phyloP scores from a whole-genome alignment of 2,797 vertebrate species.

The Hydrocynus forskahlii region DNA sequence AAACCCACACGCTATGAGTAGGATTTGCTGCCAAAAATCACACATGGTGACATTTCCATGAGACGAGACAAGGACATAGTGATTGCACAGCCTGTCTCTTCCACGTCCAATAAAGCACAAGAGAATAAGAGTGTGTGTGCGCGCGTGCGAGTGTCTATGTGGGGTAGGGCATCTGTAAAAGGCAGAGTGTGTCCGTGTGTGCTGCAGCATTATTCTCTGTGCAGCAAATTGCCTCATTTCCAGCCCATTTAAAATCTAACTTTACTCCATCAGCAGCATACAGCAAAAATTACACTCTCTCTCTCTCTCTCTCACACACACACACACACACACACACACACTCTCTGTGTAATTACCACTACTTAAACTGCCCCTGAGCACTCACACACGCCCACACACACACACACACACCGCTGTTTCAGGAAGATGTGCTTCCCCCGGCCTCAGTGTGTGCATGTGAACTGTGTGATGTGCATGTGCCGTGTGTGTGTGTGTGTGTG shows the following conservation, averaged over 20 bases:
- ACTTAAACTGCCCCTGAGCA: slow-evolving; percentile 23
- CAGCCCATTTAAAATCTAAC: slow-evolving; percentile 69
- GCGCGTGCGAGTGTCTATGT: slow-evolving; percentile 7
- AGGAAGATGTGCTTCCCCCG: neutral
- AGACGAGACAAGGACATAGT: slow-evolving; percentile 56
- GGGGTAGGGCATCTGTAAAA: slow-evolving; percentile 10
- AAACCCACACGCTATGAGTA: neutral
- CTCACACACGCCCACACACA: slow-evolving; percentile 22
- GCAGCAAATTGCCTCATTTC: slow-evolving; percentile 74
- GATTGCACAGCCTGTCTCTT: slow-evolving; percentile 44
- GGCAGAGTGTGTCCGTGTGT: slow-evolving; percentile 23
- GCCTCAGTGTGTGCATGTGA: neutral
- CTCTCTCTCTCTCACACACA: slow-evolving; percentile 34
- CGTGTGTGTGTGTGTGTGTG: too few species aligned
- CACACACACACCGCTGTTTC: slow-evolving; percentile 11
- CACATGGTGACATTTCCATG: slow-evolving; percentile 55
- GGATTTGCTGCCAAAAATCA: slow-evolving; percentile 22
- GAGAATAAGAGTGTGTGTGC: neutral
- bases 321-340: slow-evolving; percentile 43
- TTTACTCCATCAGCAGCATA: slow-evolving; percentile 63
- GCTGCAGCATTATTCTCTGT: slow-evolving; percentile 63
- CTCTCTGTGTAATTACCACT: slow-evolving; percentile 53
- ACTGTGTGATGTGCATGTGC: too few species aligned
- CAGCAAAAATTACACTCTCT: slow-evolving; percentile 44
- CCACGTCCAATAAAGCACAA: slow-evolving; percentile 12